Percentiles rank a stretch among this genome's conserved stretches.
Evolutionary conservation across 2,113 vertebrate species (phyloP).

Genomic region (Ameiurus melas): DNA sequence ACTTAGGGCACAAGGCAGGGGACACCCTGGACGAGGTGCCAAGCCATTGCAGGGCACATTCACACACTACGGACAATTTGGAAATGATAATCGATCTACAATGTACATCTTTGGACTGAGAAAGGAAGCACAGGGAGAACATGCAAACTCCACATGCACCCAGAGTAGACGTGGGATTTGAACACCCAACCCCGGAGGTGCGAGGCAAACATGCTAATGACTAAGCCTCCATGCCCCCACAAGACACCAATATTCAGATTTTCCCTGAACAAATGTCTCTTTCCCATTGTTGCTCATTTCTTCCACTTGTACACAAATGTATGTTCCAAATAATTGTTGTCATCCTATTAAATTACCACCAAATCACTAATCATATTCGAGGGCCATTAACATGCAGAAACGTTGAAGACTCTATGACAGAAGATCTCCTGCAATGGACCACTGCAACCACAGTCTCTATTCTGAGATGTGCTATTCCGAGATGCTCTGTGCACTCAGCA

Average conservation of each 20-base stretch:
- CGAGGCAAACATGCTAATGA: no score
- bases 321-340: background rate
- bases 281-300: background rate
- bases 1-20: no score
- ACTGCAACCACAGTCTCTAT: conserved; percentile 64
- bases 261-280: background rate
- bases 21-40: no score
- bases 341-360: background rate
- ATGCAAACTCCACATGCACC: no score
- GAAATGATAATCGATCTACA: background rate
- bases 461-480: conserved; percentile 73
- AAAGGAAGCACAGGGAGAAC: no score
- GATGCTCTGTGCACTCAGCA: conserved; percentile 64
- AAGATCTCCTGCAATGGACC: conserved; percentile 61
- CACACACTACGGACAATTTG: no score
- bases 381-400: conserved; percentile 21
- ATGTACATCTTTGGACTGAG: no score
- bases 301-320: background rate
- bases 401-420: conserved; percentile 21
- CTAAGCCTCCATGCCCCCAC: no score
- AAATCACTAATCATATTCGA: conserved; percentile 7
- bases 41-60: no score
- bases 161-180: no score
- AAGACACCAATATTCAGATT: background rate
- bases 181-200: no score